Conservation (phyloP, 2,797 vertebrate genomes). For the Hephaestus fuliginosus region DNA sequence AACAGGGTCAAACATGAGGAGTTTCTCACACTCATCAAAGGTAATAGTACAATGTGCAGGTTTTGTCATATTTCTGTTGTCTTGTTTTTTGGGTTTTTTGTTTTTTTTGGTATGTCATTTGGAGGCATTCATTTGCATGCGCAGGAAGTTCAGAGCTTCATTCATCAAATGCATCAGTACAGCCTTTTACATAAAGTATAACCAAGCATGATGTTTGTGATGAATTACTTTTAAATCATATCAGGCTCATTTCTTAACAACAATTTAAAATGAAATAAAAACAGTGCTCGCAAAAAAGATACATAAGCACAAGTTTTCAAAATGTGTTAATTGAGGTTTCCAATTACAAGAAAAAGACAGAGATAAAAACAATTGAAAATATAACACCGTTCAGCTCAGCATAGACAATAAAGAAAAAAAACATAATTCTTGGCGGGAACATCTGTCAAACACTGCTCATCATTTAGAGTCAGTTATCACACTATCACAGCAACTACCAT, state of each 20-base stretch:
- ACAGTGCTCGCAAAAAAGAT: background rate
- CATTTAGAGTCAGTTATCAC: background rate
- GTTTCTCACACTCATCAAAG: slow-evolving; percentile 96
- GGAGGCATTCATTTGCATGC: background rate
- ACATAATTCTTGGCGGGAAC: too few species aligned
- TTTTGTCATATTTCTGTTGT: background rate
- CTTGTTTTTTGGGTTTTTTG: background rate
- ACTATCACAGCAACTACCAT: background rate
- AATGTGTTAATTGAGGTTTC: background rate
- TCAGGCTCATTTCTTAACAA: too few species aligned
- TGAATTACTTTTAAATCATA: background rate
- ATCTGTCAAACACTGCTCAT: background rate
- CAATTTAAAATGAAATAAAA: background rate
- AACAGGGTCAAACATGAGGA: slow-evolving; percentile 92
- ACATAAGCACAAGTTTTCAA: background rate
- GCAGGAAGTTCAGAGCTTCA: background rate
- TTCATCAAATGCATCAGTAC: background rate
- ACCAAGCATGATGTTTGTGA: background rate
- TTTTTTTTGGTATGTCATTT: background rate
- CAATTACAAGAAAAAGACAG: background rate
- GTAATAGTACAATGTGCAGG: slow-evolving; percentile 72
- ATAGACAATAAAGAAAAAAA: too few species aligned
- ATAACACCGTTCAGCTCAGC: too few species aligned
- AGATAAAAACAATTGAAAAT: too few species aligned
- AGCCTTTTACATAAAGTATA: background rate